Conservation (phyloP, 2,797 vertebrate genomes). For the Periophthalmus magnuspinnatus region DNA sequence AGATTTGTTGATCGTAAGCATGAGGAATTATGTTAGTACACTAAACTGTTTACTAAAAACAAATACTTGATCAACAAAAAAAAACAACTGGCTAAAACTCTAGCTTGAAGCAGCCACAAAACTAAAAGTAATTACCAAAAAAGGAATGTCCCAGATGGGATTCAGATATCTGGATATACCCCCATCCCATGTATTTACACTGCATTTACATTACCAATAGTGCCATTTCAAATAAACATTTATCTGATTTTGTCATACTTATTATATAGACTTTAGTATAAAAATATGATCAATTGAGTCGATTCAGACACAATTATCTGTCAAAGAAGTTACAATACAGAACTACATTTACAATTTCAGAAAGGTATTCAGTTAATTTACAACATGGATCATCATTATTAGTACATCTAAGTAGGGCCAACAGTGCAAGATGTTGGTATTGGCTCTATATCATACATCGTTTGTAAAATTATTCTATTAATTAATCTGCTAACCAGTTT, state of each 20-base stretch:
- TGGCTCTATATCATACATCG: slow-evolving; percentile 44
- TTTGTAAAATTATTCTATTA: background rate
- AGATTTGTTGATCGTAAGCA: slow-evolving; percentile 29
- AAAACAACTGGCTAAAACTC: slow-evolving; percentile 20
- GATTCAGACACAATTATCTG: slow-evolving; percentile 57
- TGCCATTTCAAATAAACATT: slow-evolving; percentile 50
- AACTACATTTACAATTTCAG: slow-evolving; percentile 51
- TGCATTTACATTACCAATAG: slow-evolving; percentile 34
- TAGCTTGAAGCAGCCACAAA: slow-evolving; percentile 11
- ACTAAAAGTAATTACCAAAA: slow-evolving; percentile 27
- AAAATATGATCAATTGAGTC: slow-evolving; percentile 71
- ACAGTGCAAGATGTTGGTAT: slow-evolving; percentile 25
- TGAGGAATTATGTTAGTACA: slow-evolving; percentile 10
- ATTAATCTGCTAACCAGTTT: background rate
- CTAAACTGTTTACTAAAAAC: slow-evolving; percentile 31
- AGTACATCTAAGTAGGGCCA: slow-evolving; percentile 49
- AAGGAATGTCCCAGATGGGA: slow-evolving; percentile 63
- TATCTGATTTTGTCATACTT: slow-evolving; percentile 48
- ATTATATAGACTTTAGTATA: slow-evolving; percentile 68
- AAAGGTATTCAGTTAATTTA: slow-evolving; percentile 55
- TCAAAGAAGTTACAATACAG: slow-evolving; percentile 51
- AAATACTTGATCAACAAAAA: slow-evolving; percentile 11
- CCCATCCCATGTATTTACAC: slow-evolving; percentile 63
- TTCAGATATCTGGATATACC: slow-evolving; percentile 50
- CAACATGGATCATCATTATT: slow-evolving; percentile 55